phyloP scores from a whole-genome alignment of 2,888 invertebrate species.

The Achlya flavicornis region DNA sequence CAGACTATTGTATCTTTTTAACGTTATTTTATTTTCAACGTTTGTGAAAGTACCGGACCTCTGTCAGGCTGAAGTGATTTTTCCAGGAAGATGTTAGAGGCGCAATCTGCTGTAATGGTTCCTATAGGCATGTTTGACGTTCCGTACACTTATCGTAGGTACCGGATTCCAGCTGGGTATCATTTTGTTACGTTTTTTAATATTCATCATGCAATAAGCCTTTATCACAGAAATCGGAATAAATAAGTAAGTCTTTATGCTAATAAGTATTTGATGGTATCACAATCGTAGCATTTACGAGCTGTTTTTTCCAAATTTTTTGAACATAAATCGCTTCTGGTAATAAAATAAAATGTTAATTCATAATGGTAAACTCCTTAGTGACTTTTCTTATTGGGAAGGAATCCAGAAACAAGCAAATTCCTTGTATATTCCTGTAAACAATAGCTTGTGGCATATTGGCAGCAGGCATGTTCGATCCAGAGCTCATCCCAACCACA shows the following conservation, averaged over 20 bases:
- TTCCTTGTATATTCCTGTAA: not conserved
- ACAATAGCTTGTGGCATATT: not conserved
- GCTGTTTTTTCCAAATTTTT: not conserved
- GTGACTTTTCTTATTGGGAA: not conserved
- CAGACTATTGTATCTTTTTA: not conserved
- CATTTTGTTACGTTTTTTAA: no score
- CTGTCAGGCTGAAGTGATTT: not conserved
- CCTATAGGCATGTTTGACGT: not conserved
- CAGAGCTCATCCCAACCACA: not conserved
- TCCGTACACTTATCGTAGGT: not conserved
- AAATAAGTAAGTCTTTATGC: no score
- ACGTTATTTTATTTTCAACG: not conserved
- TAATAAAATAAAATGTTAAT: not conserved
- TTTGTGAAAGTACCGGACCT: not conserved
- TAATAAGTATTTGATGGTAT: not conserved
- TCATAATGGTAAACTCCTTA: not conserved
- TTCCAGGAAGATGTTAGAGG: not conserved
- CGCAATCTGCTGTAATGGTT: not conserved
- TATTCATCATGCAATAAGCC: no score
- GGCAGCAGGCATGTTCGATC: not conserved
- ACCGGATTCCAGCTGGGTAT: no score
- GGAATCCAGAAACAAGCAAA: not conserved
- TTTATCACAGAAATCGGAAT: no score
- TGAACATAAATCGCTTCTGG: not conserved
- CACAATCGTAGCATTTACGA: not conserved